These are phyloP conservation scores for Scotopteryx bipunctaria DNA, from an alignment of 2,888 invertebrate genomes.

Conservation along the genomic window DNA sequence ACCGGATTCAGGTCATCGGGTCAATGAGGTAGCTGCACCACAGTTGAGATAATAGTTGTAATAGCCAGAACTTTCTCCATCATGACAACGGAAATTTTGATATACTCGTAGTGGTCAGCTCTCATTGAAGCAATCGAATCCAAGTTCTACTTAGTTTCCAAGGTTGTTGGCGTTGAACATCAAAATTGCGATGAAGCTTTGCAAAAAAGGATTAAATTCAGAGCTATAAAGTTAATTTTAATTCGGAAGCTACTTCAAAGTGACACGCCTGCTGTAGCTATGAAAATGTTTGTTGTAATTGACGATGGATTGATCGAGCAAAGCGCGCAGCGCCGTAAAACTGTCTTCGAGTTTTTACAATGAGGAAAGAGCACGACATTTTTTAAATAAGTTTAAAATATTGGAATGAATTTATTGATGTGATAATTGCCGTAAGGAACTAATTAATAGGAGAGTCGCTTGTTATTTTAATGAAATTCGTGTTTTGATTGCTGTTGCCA, in stretches of 20 bases:
- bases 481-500: conserved; percentile 11
- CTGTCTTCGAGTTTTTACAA: conserved; percentile 23
- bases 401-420: conserved; percentile 23
- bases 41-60: conserved; percentile 1
- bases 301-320: conserved; percentile 28
- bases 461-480: conserved; percentile 7
- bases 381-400: conserved; percentile 18
- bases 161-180: no score
- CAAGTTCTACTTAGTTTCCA: no score
- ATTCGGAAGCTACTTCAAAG: background rate
- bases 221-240: no score
- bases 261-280: background rate
- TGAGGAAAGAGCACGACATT: conserved; percentile 16
- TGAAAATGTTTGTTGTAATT: conserved; percentile 18
- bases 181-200: no score
- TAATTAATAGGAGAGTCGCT: conserved; percentile 6
- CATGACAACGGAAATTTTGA: background rate
- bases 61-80: conserved; percentile 7
- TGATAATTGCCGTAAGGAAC: conserved; percentile 22
- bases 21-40: conserved; percentile 37
- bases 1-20: conserved; percentile 53
- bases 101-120: no score
- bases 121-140: no score
- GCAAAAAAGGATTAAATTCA: no score
- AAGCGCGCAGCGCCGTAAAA: conserved; percentile 19